These are phyloP conservation scores for Bos indicus DNA, from an alignment of 2,113 vertebrate species.

Conservation along the genomic window DNA sequence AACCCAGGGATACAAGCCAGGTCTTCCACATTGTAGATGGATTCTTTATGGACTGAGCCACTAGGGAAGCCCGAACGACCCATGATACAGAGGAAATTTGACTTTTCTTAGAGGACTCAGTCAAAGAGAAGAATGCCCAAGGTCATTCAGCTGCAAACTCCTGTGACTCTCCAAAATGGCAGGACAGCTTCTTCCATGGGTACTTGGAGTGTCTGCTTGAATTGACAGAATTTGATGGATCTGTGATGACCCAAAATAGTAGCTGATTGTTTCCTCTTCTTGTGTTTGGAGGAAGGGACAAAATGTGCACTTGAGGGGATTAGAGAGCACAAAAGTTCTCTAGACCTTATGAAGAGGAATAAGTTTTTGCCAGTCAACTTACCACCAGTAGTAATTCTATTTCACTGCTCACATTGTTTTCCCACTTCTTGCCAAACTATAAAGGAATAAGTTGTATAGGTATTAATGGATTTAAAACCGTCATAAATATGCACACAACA, in stretches of 20 bases:
- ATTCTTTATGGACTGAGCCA: too few relatives aligned
- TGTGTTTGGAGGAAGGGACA: not conserved
- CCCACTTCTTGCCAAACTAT: not conserved
- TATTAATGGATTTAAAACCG: not conserved
- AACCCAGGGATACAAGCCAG: too few relatives aligned
- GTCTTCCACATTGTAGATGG: too few relatives aligned
- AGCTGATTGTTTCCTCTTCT: not conserved
- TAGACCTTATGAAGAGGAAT: not conserved
- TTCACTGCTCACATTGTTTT: not conserved
- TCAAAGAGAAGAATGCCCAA: not conserved
- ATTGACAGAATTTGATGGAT: not conserved
- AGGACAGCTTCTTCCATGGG: not conserved
- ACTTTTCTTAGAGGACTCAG: not conserved
- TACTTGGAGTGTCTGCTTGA: not conserved
- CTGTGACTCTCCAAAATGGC: not conserved
- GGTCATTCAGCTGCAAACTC: not conserved
- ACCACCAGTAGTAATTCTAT: not conserved
- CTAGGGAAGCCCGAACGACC: not conserved
- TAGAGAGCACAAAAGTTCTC: not conserved
- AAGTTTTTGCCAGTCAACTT: not conserved
- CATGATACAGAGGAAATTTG: not conserved
- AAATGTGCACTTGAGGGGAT: not conserved
- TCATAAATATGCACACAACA: not conserved
- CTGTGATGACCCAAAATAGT: not conserved
- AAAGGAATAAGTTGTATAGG: not conserved